phyloP scores from a whole-genome alignment of 2,888 invertebrate species.

The Drosophila limbata region DNA sequence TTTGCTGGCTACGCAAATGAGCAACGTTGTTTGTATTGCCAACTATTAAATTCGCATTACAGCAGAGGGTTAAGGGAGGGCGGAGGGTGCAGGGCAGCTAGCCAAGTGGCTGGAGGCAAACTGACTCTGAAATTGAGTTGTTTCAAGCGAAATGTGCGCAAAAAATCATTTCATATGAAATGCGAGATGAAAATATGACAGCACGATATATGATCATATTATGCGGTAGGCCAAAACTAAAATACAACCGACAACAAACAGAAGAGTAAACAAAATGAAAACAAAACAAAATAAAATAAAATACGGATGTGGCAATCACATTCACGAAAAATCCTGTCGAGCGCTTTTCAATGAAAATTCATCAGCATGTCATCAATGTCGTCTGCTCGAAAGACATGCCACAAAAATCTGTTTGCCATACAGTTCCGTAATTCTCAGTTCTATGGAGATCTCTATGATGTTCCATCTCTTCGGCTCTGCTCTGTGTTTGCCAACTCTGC shows the following conservation, averaged over 20 bases:
- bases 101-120: conserved; percentile 5
- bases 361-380: conserved; percentile 71
- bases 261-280: conserved; percentile 27
- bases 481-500: conserved; percentile 27
- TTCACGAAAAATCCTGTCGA: conserved; percentile 75
- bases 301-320: conserved; percentile 84
- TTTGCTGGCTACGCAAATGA: conserved; percentile 58
- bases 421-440: background rate
- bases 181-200: conserved; percentile 32
- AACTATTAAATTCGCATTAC: conserved; percentile 84
- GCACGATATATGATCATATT: conserved; percentile 10
- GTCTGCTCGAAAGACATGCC: conserved; percentile 25
- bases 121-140: conserved; percentile 25
- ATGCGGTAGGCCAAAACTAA: conserved; percentile 47
- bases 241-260: conserved; percentile 3
- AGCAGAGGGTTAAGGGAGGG: conserved; percentile 26
- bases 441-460: conserved; percentile 8
- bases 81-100: background rate
- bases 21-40: conserved; percentile 40
- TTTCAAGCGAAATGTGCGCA: conserved; percentile 37
- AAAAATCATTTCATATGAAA: conserved; percentile 37
- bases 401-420: conserved; percentile 7
- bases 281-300: conserved; percentile 43
- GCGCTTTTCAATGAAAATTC: conserved; percentile 82
- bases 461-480: background rate